A percentile compares a stretch with the other conserved stretches of the same genome.
Evolutionary conservation across 2,888 invertebrate species (phyloP).

Genomic region (Candidula unifasciata): DNA sequence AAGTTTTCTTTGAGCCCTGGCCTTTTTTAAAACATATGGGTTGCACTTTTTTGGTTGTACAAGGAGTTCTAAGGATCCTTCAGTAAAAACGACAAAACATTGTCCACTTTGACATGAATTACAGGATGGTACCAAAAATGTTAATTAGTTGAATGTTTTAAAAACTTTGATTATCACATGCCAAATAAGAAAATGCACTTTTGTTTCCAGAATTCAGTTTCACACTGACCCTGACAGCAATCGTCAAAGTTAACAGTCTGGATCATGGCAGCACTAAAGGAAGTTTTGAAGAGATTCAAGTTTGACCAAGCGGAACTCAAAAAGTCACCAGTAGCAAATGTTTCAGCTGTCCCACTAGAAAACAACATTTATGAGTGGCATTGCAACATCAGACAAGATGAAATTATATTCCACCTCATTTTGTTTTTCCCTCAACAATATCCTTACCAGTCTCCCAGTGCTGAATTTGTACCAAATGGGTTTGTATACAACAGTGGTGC

Average conservation of each 20-base stretch:
- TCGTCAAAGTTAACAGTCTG: neutral
- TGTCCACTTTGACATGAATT: too few species aligned
- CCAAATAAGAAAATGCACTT: neutral
- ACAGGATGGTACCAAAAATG: too few species aligned
- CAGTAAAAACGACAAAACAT: too few species aligned
- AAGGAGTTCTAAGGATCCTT: too few species aligned
- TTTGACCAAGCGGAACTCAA: constrained; percentile 66
- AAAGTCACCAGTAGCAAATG: constrained; percentile 67
- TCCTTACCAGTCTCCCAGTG: constrained; percentile 70
- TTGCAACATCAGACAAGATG: constrained; percentile 70
- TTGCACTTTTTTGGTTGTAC: too few species aligned
- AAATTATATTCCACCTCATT: constrained; percentile 69
- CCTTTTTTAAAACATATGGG: too few species aligned
- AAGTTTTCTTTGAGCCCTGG: too few species aligned
- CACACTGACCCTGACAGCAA: too few species aligned
- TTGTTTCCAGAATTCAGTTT: constrained; percentile 5
- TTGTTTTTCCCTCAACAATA: constrained; percentile 69
- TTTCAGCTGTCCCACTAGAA: constrained; percentile 70
- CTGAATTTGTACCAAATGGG: constrained; percentile 70
- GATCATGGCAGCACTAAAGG: constrained; percentile 6
- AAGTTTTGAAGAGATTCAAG: constrained; percentile 67
- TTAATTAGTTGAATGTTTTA: too few species aligned
- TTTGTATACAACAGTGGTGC: constrained; percentile 70
- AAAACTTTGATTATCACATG: neutral
- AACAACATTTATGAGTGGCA: constrained; percentile 73